Conservation (phyloP, 35 echinoderm and acorn worm genomes). For the Chiridota heheva region DNA sequence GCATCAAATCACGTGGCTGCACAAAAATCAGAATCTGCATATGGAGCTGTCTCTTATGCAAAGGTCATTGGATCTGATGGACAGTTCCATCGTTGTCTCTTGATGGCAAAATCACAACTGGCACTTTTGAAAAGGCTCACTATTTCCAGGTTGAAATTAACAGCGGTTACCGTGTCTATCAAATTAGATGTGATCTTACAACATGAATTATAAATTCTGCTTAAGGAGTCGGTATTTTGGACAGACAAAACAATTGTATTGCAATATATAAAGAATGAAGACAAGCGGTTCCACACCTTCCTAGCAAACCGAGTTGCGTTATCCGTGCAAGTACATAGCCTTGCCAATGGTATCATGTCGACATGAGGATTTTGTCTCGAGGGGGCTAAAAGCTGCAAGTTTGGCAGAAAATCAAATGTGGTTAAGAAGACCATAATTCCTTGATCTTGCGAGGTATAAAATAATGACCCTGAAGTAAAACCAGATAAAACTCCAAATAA, state of each 20-base stretch:
- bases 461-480: conserved; percentile 24
- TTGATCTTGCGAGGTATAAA: conserved; percentile 14
- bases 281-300: conserved; percentile 54
- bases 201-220: conserved; percentile 18
- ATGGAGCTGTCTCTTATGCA: conserved; percentile 53
- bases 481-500: conserved; percentile 6
- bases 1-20: conserved; percentile 27
- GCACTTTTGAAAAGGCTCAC: conserved; percentile 60
- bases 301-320: conserved; percentile 47
- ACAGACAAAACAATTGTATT: conserved; percentile 66
- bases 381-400: too few species aligned
- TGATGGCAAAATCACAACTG: conserved; percentile 49
- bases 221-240: conserved; percentile 43
- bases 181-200: conserved; percentile 18
- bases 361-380: neutral
- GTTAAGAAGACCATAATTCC: conserved; percentile 10
- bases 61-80: conserved; percentile 20
- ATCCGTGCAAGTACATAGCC: neutral
- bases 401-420: too few species aligned
- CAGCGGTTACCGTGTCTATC: conserved; percentile 32
- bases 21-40: conserved; percentile 26
- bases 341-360: neutral
- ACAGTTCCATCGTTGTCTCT: conserved; percentile 13
- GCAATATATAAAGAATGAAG: conserved; percentile 38
- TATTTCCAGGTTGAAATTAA: conserved; percentile 39